Conservation (phyloP, 2,113 vertebrate genomes). For the Columba janthina region DNA sequence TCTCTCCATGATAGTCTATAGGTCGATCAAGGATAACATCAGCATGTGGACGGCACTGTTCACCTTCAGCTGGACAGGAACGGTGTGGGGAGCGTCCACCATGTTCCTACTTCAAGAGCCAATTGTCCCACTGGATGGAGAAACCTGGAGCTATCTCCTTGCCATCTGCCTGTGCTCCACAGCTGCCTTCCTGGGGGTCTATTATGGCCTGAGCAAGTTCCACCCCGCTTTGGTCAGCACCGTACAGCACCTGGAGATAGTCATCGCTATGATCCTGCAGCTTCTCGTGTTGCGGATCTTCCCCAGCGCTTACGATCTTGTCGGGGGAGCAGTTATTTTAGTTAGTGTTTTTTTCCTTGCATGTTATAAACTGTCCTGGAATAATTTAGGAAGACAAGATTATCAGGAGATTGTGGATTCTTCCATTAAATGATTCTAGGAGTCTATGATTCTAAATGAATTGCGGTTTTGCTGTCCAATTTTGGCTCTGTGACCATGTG, state of each 20-base stretch:
- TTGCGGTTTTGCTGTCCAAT: background rate
- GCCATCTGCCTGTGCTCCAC: constrained; percentile 97
- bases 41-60: constrained; percentile 99
- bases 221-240: constrained; percentile 97
- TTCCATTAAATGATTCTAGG: constrained; percentile 80
- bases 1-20: constrained; percentile 97
- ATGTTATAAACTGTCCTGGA: constrained; percentile 91
- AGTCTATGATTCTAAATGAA: constrained; percentile 60
- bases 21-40: constrained; percentile 93
- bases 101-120: constrained; percentile 99
- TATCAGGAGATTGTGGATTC: constrained; percentile 96
- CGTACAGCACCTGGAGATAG: constrained; percentile 95
- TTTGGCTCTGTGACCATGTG: constrained; percentile 10
- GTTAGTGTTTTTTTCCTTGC: constrained; percentile 92
- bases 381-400: constrained; percentile 86
- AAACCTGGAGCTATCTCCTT: constrained; percentile 95
- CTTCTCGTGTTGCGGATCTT: constrained; percentile 91
- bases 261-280: constrained; percentile 94
- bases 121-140: constrained; percentile 91
- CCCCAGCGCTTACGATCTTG: constrained; percentile 88
- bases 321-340: constrained; percentile 91
- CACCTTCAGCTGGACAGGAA: constrained; percentile 98
- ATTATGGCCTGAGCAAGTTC: constrained; percentile 95
- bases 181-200: constrained; percentile 95
- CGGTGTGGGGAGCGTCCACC: constrained; percentile 92